These are phyloP conservation scores for Drosophila bocki DNA, from an alignment of 1,140 invertebrate genomes.

Conservation along the genomic window DNA sequence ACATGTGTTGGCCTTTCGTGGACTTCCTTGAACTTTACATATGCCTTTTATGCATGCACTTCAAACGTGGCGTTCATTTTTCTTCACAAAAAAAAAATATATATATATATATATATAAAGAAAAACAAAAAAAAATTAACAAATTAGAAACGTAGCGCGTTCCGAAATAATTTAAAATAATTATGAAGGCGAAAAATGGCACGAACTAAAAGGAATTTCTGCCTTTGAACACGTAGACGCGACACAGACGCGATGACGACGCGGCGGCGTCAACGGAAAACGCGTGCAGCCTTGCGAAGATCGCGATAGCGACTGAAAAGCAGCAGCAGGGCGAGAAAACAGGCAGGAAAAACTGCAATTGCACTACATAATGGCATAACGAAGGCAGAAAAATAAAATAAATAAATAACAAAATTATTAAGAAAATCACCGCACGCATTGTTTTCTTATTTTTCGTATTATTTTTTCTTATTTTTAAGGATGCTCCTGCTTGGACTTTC, in stretches of 20 bases:
- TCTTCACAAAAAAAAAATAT: constrained; percentile 13
- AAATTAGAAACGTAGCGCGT: constrained; percentile 25
- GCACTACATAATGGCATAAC: constrained; percentile 18
- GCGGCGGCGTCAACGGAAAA: constrained; percentile 35
- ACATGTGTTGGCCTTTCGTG: constrained; percentile 24
- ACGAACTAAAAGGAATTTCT: constrained; percentile 75
- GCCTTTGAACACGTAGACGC: constrained; percentile 74
- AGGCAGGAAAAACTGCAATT: constrained; percentile 14
- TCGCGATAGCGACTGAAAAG: constrained; percentile 38
- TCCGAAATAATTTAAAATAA: constrained; percentile 1
- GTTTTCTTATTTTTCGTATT: neutral
- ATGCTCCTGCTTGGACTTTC: neutral
- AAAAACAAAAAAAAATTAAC: constrained; percentile 2
- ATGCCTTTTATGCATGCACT: constrained; percentile 29
- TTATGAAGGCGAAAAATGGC: constrained; percentile 52
- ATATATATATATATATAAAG: neutral
- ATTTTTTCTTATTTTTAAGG: neutral
- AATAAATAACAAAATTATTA: neutral
- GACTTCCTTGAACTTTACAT: constrained; percentile 43
- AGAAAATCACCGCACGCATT: constrained; percentile 12
- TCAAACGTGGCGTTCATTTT: constrained; percentile 69
- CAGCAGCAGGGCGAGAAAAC: constrained; percentile 7
- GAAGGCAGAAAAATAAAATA: constrained; percentile 1
- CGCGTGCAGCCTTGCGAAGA: constrained; percentile 64
- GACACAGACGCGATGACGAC: constrained; percentile 46